Conservation (phyloP, 2,888 invertebrate species). For the Luperina testacea region DNA sequence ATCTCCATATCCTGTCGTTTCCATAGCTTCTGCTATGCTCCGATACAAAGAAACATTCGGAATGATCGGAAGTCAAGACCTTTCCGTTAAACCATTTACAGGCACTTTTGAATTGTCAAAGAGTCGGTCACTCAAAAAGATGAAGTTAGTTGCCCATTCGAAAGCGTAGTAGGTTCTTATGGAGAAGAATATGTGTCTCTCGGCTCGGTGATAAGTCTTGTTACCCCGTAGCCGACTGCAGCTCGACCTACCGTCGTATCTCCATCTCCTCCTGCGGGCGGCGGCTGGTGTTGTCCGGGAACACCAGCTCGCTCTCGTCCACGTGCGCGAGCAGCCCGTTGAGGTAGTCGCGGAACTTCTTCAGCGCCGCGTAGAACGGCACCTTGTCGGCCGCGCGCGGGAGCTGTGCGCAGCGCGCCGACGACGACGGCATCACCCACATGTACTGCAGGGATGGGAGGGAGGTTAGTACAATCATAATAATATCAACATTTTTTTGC, state of each 20-base stretch:
- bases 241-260: conserved; percentile 82
- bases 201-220: not conserved
- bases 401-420: conserved; percentile 98
- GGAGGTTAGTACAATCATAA: not conserved
- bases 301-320: conserved; percentile 96
- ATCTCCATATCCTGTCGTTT: not conserved
- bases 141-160: not conserved
- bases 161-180: not conserved
- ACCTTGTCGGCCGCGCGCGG: conserved; percentile 99
- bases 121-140: not conserved
- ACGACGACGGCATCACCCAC: conserved; percentile 99
- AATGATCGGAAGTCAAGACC: not conserved
- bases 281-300: conserved; percentile 90
- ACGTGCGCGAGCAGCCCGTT: conserved; percentile 96
- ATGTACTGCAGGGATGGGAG: conserved; percentile 92
- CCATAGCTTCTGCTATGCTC: not conserved
- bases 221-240: no score
- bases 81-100: not conserved
- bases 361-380: conserved; percentile 98
- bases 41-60: not conserved
- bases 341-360: conserved; percentile 98
- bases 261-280: conserved; percentile 89
- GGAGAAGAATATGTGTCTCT: not conserved
- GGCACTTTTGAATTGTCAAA: not conserved
- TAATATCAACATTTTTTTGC: not conserved